Evolutionary conservation across 2,888 invertebrate species (phyloP).

Genomic region (Phaedon cochleariae): DNA sequence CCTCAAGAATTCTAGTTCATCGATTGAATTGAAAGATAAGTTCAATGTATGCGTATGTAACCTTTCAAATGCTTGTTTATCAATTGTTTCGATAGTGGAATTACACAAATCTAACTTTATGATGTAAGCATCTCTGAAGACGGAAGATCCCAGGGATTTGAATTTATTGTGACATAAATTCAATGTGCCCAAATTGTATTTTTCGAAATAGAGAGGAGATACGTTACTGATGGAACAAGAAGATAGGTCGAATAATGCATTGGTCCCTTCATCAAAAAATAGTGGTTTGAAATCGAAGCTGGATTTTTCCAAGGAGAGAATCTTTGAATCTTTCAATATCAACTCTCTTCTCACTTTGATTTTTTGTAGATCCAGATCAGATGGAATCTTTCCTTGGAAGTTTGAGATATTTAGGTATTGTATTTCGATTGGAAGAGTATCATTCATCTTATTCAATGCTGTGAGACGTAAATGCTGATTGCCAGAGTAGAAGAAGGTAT

Average conservation of each 20-base stretch:
- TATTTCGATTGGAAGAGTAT: conserved; percentile 21
- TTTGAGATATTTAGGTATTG: conserved; percentile 25
- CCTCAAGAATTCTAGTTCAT: conserved; percentile 13
- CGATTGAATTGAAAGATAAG: conserved; percentile 22
- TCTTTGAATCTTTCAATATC: conserved; percentile 21
- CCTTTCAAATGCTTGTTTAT: conserved; percentile 10
- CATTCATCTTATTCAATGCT: conserved; percentile 24
- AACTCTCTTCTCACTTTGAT: conserved; percentile 26
- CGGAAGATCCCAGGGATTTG: conserved; percentile 2
- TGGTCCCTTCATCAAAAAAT: conserved; percentile 24
- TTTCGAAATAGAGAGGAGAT: conserved; percentile 26
- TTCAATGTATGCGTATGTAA: conserved; percentile 22
- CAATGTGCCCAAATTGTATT: conserved; percentile 27
- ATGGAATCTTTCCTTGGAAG: conserved; percentile 18
- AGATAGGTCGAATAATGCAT: conserved; percentile 30
- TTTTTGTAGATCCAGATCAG: conserved; percentile 17
- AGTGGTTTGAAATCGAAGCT: conserved; percentile 27
- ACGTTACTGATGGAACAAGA: conserved; percentile 29
- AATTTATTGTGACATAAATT: conserved; percentile 34
- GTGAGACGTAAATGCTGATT: conserved; percentile 20
- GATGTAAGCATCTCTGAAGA: conserved; percentile 29
- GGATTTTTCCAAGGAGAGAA: conserved; percentile 20
- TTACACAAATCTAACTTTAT: conserved; percentile 30
- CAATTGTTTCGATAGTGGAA: conserved; percentile 19
- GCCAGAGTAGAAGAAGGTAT: conserved; percentile 28